Percentiles rank a stretch among this genome's conserved stretches.
Evolutionary conservation across 2,113 vertebrate genomes (phyloP).

Genomic region (Cavia aperea): DNA sequence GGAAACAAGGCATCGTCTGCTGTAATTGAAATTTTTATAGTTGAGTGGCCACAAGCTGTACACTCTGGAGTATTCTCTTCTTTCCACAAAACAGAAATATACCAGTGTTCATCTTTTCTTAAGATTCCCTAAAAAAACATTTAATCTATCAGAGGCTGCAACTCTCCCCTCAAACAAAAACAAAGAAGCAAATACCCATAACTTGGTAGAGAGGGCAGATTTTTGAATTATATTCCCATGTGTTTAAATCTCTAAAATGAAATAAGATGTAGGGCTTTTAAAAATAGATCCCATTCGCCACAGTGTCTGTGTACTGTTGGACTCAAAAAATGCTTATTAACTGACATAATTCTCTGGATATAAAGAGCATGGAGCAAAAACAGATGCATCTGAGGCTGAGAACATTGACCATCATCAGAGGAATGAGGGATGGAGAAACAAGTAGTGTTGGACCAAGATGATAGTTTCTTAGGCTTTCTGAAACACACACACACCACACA

Average conservation of each 20-base stretch:
- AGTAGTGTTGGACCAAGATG: conserved; percentile 13
- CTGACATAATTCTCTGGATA: not conserved
- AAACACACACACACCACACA: not conserved
- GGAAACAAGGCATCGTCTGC: not conserved
- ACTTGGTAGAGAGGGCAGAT: not conserved
- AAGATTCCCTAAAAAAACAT: conserved; percentile 6
- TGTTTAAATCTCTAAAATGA: conserved; percentile 31
- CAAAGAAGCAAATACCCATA: not conserved
- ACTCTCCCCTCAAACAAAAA: not conserved
- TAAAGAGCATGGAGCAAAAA: not conserved
- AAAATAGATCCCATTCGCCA: not conserved
- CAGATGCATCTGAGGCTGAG: not conserved
- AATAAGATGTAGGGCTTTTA: not conserved
- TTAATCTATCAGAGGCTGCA: not conserved
- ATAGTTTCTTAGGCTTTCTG: conserved; percentile 12
- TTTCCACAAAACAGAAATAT: conserved; percentile 7
- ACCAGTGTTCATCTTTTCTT: not conserved
- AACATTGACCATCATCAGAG: not conserved
- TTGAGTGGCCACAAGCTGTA: not conserved
- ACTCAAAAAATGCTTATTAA: not conserved
- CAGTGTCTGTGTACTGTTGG: not conserved
- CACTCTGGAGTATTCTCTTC: not conserved
- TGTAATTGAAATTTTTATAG: not conserved
- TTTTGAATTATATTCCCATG: conserved; percentile 1
- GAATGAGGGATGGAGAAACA: conserved; percentile 12